Evolutionary conservation across 30 jellyfish, hydroid and myxozoan species (phyloP), one percentile per base, ranked within the genome.

Genomic region (Turritopsis dohrnii): DNA sequence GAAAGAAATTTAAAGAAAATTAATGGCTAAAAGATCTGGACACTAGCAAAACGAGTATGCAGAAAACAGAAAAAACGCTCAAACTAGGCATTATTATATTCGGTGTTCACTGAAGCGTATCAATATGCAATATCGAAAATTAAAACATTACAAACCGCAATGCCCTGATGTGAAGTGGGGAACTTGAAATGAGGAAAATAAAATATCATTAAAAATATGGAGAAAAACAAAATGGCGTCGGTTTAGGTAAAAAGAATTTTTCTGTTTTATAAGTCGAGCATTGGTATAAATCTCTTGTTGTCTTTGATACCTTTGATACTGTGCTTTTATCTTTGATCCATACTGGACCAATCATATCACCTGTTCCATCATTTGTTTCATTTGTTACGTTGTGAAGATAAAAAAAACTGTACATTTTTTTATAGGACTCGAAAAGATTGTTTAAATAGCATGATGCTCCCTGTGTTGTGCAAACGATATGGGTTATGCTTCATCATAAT

Each of bases 61-160:
- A 27, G 22, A 69, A 69, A 69, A 69, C 28, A 23, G 30, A 69
- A 27, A 21, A 9, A 69, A 69, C 77, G 77, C 77, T 69, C 77
- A 69, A 69, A 69, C 77, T 23, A 69, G 77, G 77, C 31, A 23
- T 69, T 69, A 27, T 69, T 69, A n/a, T 69, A 69, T 69, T 27
- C 30, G 31, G 22, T n/a, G 30, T 21, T 69, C 77, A 69, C 22
- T 69, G 77, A 69, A n/a, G 77, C 77, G 77, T 69, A 21, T 69
- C 30, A n/a, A 69, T 69, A 69, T 69, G 28, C 77, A 69, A 27
- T 27, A 69, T 69, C 30, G 31, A 41, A 41, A 41, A 3, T 41
- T 41, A 41, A 41, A 41, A 41, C 60, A 41, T 41, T 41, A 41
- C 60, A 41, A 41, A 41, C 60, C 60, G 60, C 60, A 41, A 41